Evolutionary conservation across 2,888 invertebrate species (phyloP), one percentile per base, ranked within the genome.

Genomic region (Temnothorax unifasciatus): DNA sequence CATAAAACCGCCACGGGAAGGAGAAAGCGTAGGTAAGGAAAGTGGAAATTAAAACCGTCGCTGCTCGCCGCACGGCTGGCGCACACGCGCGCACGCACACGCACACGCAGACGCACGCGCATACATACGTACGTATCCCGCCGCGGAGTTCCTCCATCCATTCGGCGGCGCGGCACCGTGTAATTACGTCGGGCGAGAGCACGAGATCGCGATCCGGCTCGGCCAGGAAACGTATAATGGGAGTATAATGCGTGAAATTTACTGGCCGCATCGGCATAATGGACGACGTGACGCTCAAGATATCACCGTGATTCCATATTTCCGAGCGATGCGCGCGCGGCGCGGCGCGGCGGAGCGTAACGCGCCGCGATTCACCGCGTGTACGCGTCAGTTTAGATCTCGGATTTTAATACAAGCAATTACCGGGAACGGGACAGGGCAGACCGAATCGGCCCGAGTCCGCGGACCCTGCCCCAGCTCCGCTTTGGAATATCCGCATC

Each of bases 181-280:
- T 90, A 90, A 90, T 90, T 90, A 90, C 88, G 87, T 81, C 85
- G 86, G 68, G 85, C 85, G 89, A 86, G 84, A 85, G 87, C 87
- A 85, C 86, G 86, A 86, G 88, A 90, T 90, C 90, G 90, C 86
- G 90, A 90, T 90, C 86, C 85, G 85, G 83, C 87, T 85, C 85
- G 88, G 84, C 85, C 90, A 90, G 90, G 89, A 90, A 90, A 90
- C 90, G 89, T 86, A 90, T 90, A 90, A 90, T 90, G 89, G 90
- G 88, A 86, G 88, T 89, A 90, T 90, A 90, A 90, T 90, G 90
- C 90, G 90, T 90, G 90, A 90, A 90, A 90, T 90, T 90, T 90
- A 90, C 90, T 88, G 87, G 87, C 87, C 89, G 89, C 89, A 90
- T 90, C 90, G 86, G 89, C 90, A 87, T 90, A 90, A 90, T 90